Evolutionary conservation across 2,888 invertebrate genomes (phyloP).

Genomic region (Actias luna): DNA sequence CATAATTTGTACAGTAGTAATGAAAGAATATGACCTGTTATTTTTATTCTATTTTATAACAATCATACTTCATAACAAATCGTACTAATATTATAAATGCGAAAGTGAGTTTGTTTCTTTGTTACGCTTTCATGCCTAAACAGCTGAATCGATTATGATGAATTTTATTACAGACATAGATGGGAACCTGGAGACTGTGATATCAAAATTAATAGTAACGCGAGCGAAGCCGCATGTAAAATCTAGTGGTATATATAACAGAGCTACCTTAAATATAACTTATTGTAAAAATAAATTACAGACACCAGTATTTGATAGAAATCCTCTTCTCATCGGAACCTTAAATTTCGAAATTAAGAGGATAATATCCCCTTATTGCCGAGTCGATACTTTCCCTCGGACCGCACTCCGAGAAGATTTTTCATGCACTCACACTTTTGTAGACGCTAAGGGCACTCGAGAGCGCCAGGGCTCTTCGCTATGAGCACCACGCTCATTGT

Average conservation of each 20-base stretch:
- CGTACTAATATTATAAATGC: no score
- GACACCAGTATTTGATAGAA: background rate
- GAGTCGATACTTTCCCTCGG: slow-evolving; percentile 16
- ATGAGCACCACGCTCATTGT: slow-evolving; percentile 47
- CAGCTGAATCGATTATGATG: no score
- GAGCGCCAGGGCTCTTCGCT: slow-evolving; percentile 24
- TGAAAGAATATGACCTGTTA: no score
- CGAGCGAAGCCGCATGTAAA: no score
- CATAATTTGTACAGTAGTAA: no score
- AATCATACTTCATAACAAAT: no score
- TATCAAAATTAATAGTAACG: no score
- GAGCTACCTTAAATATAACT: background rate
- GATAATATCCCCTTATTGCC: slow-evolving; percentile 26
- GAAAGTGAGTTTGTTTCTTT: no score
- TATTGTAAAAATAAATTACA: background rate
- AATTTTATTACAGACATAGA: no score
- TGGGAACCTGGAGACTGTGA: no score
- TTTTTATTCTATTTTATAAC: no score
- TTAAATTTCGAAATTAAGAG: slow-evolving; percentile 25
- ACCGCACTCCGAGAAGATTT: slow-evolving; percentile 33
- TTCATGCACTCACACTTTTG: slow-evolving; percentile 30
- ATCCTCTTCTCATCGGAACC: background rate
- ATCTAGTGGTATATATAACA: background rate
- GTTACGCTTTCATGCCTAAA: no score
- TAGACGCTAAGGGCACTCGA: slow-evolving; percentile 30